Base-by-base conservation (phyloP, 2,797 vertebrate species). In the Artibeus jamaicensis region DNA sequence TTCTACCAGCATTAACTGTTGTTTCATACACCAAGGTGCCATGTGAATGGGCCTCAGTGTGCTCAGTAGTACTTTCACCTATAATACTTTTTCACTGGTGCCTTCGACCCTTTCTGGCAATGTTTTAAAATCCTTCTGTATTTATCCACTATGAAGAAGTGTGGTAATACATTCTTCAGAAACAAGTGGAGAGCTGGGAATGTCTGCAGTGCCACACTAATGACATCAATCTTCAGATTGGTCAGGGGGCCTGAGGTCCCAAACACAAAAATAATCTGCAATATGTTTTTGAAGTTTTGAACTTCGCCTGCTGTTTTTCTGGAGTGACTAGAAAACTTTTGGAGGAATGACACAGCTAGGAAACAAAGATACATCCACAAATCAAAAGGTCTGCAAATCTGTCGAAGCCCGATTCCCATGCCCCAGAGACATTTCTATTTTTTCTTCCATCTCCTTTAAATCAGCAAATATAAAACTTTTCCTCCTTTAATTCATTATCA, bases 251-350 rank as follows among this genome's bases (percentile, higher is more conserved):
- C 95, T 97, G n/a, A 92, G 76, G 85, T 97, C 96, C 92, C 94
- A 97, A 97, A 97, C 90, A 97, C 95, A 98, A 98, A 98, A 93
- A 98, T 48, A 98, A 98, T 97, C 95, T 98, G 95, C 93, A 98
- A 96, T 88, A 90, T 91, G 96, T 98, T 98, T 98, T 78, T 53
- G 26, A 50, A 98, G 92, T 98, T 97, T 97, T 97, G 93, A 96
- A 87, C 96, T 97, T 97, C 65, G 9, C 70, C 62, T 93, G 67
- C 22, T 62, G 11, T 50, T 46, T 46, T 83, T 79, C 46, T 65
- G 91, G 89, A 97, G 89, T 97, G 96, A 95, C 95, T 97, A 89
- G 97, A 37, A 96, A 97, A 98, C 96, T 16, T 67, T 34, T 34
- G 93, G 94, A 97, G 79, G 96, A 98, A 96, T 97, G 96, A 97